A percentile compares a stretch with the other conserved stretches of the same genome.
Conservation (phyloP, 2,113 vertebrate genomes). For the Lycocorax pyrrhopterus region DNA sequence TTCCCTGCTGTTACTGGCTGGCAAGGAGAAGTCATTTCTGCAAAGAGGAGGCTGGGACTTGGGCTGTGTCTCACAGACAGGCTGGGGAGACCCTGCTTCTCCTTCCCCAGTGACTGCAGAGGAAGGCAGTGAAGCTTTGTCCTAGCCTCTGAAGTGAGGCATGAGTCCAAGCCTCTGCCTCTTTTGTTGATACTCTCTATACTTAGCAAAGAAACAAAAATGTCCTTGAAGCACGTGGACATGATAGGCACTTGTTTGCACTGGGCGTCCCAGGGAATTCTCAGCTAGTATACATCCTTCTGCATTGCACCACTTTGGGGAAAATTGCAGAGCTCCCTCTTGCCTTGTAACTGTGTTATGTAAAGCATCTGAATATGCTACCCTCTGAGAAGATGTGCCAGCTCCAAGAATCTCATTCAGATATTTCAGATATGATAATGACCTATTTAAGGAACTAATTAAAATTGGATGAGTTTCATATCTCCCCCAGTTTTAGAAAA, state of each 20-base stretch:
- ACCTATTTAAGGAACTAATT: constrained; percentile 47
- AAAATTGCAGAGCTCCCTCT: neutral
- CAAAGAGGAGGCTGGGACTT: neutral
- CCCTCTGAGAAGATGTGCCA: neutral
- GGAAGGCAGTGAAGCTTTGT: neutral
- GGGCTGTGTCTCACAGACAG: neutral
- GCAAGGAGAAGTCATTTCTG: neutral
- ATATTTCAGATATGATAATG: constrained; percentile 36
- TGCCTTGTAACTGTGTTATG: neutral
- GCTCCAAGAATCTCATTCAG: constrained; percentile 9
- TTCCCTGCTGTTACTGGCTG: neutral
- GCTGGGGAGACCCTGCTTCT: neutral
- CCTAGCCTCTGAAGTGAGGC: neutral
- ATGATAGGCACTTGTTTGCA: neutral
- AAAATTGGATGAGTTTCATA: constrained; percentile 27
- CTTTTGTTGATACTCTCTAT: neutral
- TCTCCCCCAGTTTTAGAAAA: constrained; percentile 1
- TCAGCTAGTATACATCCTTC: neutral
- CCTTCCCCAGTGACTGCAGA: neutral
- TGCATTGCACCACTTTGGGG: neutral
- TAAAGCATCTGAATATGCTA: neutral
- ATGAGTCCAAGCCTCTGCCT: neutral
- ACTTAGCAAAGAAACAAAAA: neutral
- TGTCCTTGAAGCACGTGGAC: neutral
- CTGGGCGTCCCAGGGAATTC: neutral